phyloP scores from a whole-genome alignment of 1,140 invertebrate genomes.

The Caenorhabditis briggsae region DNA sequence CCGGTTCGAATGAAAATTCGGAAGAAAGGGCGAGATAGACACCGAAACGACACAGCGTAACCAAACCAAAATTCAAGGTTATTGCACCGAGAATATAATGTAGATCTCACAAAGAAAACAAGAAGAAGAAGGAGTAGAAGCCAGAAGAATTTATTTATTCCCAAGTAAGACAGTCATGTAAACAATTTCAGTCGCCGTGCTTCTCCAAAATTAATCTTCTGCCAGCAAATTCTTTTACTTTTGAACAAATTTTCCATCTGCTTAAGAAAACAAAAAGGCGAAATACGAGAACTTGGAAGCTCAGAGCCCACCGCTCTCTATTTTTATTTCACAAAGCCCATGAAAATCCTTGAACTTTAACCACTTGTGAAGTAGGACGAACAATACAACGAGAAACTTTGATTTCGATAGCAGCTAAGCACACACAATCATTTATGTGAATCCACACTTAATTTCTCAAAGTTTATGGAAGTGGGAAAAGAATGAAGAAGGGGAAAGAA shows the following conservation, averaged over 20 bases:
- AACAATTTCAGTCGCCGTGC: conserved; percentile 5
- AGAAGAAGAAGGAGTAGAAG: neutral
- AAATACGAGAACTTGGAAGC: neutral
- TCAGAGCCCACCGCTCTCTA: no score
- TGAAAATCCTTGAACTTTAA: neutral
- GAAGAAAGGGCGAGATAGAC: neutral
- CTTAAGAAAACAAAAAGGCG: neutral
- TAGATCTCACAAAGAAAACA: neutral
- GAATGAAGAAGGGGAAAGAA: neutral
- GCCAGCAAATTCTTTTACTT: no score
- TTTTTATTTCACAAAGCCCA: no score
- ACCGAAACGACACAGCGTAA: conserved; percentile 3
- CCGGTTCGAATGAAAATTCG: conserved; percentile 49
- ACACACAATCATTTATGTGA: conserved; percentile 21
- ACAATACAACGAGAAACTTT: neutral
- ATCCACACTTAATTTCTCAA: conserved; percentile 4
- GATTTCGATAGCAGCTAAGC: neutral
- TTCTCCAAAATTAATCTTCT: no score
- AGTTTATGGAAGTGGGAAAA: neutral
- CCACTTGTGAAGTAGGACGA: neutral
- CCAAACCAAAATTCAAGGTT: conserved; percentile 29
- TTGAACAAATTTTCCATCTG: no score
- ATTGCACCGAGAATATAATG: conserved; percentile 42
- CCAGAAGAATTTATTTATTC: neutral
- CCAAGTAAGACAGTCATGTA: neutral